These are phyloP conservation scores for Athene cunicularia DNA, from an alignment of 2,113 vertebrate species.

Conservation along the genomic window DNA sequence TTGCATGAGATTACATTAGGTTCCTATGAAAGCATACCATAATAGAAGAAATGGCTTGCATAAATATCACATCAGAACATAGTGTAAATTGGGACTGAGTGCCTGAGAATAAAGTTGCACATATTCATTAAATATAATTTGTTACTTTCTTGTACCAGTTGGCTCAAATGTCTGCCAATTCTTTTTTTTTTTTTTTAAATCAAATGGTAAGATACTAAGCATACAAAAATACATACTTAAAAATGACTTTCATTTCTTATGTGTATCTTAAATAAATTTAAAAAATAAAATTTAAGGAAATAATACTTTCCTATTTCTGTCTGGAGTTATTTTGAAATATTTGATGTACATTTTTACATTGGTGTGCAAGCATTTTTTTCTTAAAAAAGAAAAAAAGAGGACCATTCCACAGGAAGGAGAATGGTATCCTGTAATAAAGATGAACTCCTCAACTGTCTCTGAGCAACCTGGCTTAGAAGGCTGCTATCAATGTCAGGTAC, in stretches of 20 bases:
- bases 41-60: not conserved
- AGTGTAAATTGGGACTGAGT: not conserved
- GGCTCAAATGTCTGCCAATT: not conserved
- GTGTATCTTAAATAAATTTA: not conserved
- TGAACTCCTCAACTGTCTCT: not conserved
- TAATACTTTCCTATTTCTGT: not conserved
- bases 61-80: not conserved
- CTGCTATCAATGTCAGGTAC: not conserved
- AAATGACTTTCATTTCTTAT: not conserved
- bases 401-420: slow-evolving; percentile 23
- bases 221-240: slow-evolving; percentile 42
- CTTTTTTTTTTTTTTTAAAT: not conserved
- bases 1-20: not conserved
- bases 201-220: not conserved
- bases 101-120: not conserved
- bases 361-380: not conserved
- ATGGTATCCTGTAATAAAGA: not conserved
- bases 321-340: not conserved
- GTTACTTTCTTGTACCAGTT: not conserved
- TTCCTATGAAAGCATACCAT: not conserved
- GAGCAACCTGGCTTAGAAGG: not conserved
- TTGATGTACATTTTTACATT: slow-evolving; percentile 1
- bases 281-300: slow-evolving; percentile 35
- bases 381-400: not conserved
- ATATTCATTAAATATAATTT: not conserved